phyloP scores from a whole-genome alignment of 2,797 vertebrate species.

The Pseudotriccus pelzelni region DNA sequence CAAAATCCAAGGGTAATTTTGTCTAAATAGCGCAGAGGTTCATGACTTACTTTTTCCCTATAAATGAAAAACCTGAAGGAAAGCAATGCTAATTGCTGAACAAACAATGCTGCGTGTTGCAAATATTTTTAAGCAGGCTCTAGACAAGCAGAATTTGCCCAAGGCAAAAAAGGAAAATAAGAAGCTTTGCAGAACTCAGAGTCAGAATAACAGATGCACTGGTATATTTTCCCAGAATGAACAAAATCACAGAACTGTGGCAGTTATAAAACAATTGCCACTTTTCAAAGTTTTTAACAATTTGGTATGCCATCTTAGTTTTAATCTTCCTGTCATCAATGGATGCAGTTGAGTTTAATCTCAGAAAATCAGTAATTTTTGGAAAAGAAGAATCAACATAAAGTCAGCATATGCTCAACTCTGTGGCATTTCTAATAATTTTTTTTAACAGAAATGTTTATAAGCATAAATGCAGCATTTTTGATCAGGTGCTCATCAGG shows the following conservation, averaged over 20 bases:
- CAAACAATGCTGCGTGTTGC: background rate
- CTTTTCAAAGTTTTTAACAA: background rate
- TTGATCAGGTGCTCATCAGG: background rate
- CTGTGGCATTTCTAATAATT: background rate
- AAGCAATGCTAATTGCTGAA: background rate
- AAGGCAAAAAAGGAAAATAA: background rate
- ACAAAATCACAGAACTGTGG: background rate
- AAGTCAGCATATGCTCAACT: background rate
- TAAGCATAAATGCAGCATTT: background rate
- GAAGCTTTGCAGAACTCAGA: background rate
- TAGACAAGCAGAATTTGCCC: background rate
- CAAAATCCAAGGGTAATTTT: background rate
- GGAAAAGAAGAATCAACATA: background rate
- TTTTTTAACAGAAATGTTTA: background rate
- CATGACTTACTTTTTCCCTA: background rate
- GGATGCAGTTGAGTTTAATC: background rate
- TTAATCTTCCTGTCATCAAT: background rate
- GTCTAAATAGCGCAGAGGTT: background rate
- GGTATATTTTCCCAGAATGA: background rate
- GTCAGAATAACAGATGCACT: background rate
- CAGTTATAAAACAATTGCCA: background rate
- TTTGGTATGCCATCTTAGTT: background rate
- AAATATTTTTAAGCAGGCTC: background rate
- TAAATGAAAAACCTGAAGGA: background rate
- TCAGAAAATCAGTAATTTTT: background rate